Base-by-base conservation (phyloP, 2,113 vertebrate genomes). In the Dipodomys stephensi region DNA sequence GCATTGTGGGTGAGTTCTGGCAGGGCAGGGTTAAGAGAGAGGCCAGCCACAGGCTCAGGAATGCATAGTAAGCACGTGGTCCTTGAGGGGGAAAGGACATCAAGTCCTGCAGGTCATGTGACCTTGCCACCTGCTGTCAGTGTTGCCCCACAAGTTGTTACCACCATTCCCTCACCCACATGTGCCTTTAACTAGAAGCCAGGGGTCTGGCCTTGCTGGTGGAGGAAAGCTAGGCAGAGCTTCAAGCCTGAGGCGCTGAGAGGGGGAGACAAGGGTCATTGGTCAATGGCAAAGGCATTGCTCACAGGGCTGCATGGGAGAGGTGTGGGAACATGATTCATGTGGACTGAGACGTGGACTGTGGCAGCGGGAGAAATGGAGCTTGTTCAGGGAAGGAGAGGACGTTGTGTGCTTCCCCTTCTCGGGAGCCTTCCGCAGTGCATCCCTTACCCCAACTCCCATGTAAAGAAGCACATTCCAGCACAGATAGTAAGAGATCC, bases 381-480 rank as follows among this genome's bases (percentile, higher is more conserved):
- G 30, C 32, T 32, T 71, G 39, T 39, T 39, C 35, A 39, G 39
- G 39, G 39, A 39, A 39, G 35, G 25, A 44, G 35, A 87, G 28
- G 25, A 20, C 79, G 86, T 27, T 1, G 39, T 35, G 35, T 68
- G 19, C 74, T 76, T 32, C 67, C 65, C 79, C 80, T 30, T 68
- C 60, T 79, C 19, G 68, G 16, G 65, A 57, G 39, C 4, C 35
- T 94, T 83, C 7, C 8, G 22, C 27, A 53, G 65, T 77, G 79
- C 46, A 35, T n/a, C 10, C 8, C 60, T 60, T 39, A 23, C 39
- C 39, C 78, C 77, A 85, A 73, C 10, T 3, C 35, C 62, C 10
- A 23, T 13, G 49, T 90, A 65, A 86, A 95, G 57, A 95, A 92
- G 30, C 93, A 95, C 76, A 94, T 76, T 69, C 68, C 57, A 78